Evolutionary conservation across 1,140 invertebrate species (phyloP), one percentile per base, ranked within the genome.

Genomic region (Cepaea nemoralis): DNA sequence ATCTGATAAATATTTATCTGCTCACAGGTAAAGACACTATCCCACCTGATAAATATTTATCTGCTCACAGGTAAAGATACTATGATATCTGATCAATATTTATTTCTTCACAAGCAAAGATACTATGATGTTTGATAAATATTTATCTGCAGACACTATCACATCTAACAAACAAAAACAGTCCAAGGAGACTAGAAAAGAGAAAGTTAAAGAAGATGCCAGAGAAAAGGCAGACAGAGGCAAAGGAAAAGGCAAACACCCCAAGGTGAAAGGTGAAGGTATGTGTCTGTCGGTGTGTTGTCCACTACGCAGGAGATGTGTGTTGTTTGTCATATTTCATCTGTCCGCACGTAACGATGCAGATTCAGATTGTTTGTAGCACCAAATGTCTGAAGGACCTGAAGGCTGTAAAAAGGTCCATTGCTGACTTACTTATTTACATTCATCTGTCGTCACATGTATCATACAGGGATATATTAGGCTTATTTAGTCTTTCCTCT

Each of bases 201-300:
- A 55, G 19, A 37, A 50, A 59, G 69, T 39, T 0, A 82, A 83
- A 63, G 69, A 48, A 0, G 82, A 83, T 37, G 81, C 66, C 27
- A 80, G 50, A n/a, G 83, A 50, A 37, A 83, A 84, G 82, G 83
- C 81, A 76, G 82, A 82, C 50, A 81, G 81, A 76, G 80, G 70
- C 48, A 86, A 85, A 50, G 81, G 63, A 35, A 80, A 83, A 71
- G 66, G 78, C 10, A 77, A 76, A 37, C 73, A 81, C 45, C 24
- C 77, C 37, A 82, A 82, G 45, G 37, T 40, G 48, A 74, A 77
- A 22, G 79, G 74, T 71, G 27, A 79, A 71, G 67, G 69, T 76
- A 45, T 27, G 16, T 45, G n/a, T n/a, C n/a, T n/a, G n/a, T n/a
- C n/a, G 8, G 19, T 10, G 8, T 45, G 19, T 19, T 45, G 42